These are phyloP conservation scores for Calycopis cecrops DNA, from an alignment of 1,140 invertebrate species.

Conservation along the genomic window DNA sequence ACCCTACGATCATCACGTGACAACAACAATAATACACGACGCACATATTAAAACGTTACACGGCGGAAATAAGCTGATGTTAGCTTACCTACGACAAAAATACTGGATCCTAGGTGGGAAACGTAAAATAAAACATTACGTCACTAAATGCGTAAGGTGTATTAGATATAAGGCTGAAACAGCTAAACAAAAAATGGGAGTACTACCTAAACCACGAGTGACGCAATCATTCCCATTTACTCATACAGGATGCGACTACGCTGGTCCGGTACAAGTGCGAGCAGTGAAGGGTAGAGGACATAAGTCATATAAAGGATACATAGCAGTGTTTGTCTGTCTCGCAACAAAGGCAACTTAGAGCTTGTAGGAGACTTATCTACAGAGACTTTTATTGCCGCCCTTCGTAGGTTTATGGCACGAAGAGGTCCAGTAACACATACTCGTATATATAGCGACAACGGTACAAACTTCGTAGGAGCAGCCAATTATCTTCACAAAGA, in stretches of 20 bases:
- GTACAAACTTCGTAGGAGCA: conserved; percentile 12
- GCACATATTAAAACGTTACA: conserved; percentile 18
- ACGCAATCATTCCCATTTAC: conserved; percentile 14
- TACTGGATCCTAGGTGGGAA: conserved; percentile 24
- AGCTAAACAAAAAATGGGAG: conserved; percentile 17
- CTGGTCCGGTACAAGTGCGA: conserved; percentile 16
- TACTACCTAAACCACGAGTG: conserved; percentile 15
- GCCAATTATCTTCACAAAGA: background rate
- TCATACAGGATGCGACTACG: conserved; percentile 16
- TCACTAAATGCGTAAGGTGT: conserved; percentile 19
- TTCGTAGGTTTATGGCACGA: conserved; percentile 4
- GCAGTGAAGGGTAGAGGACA: conserved; percentile 19
- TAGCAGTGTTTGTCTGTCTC: conserved; percentile 22
- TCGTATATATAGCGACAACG: conserved; percentile 11
- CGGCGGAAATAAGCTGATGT: conserved; percentile 14
- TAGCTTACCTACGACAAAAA: conserved; percentile 13
- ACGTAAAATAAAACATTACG: conserved; percentile 11
- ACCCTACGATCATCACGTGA: conserved; percentile 14
- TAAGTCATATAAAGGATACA: conserved; percentile 19
- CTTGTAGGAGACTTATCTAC: conserved; percentile 18
- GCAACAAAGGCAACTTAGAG: conserved; percentile 17
- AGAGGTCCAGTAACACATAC: background rate
- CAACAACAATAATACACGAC: conserved; percentile 16
- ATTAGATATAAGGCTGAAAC: conserved; percentile 8
- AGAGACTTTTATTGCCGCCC: conserved; percentile 14